Evolutionary conservation across 2,888 invertebrate genomes (phyloP).

Genomic region (Lithosia quadra): DNA sequence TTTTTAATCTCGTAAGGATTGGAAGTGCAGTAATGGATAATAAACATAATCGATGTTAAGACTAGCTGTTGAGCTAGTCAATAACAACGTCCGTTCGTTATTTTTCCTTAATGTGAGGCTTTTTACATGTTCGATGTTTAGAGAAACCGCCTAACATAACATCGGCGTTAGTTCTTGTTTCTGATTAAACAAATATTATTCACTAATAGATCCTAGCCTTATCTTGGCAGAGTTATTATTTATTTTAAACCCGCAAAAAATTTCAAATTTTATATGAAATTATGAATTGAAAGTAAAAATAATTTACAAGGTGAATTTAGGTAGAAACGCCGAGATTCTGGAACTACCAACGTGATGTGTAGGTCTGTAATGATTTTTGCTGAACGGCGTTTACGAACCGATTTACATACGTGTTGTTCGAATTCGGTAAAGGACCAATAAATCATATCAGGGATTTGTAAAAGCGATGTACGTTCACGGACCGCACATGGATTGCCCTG

Average conservation of each 20-base stretch:
- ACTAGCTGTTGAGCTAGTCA: constrained; percentile 87
- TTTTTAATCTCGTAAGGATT: not conserved
- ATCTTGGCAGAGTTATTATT: too few species aligned
- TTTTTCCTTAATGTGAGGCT: constrained; percentile 85
- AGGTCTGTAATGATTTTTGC: too few species aligned
- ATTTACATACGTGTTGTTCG: not conserved
- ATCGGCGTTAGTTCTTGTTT: not conserved
- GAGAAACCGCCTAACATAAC: not conserved
- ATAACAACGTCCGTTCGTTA: constrained; percentile 88
- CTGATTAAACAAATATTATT: not conserved
- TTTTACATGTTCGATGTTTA: not conserved
- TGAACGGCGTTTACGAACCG: too few species aligned
- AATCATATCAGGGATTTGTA: not conserved
- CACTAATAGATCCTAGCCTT: too few species aligned
- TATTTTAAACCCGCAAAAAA: too few species aligned
- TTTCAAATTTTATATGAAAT: too few species aligned
- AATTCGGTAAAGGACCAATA: not conserved
- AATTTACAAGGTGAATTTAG: not conserved
- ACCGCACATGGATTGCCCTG: not conserved
- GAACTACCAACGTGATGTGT: not conserved
- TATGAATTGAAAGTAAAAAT: too few species aligned
- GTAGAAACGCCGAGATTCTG: not conserved
- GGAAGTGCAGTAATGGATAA: constrained; percentile 82
- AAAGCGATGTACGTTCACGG: not conserved
- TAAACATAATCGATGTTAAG: constrained; percentile 91